Evolutionary conservation across 30 jellyfish, hydroid and myxozoan genomes (phyloP).

Genomic region (Hydra vulgaris): DNA sequence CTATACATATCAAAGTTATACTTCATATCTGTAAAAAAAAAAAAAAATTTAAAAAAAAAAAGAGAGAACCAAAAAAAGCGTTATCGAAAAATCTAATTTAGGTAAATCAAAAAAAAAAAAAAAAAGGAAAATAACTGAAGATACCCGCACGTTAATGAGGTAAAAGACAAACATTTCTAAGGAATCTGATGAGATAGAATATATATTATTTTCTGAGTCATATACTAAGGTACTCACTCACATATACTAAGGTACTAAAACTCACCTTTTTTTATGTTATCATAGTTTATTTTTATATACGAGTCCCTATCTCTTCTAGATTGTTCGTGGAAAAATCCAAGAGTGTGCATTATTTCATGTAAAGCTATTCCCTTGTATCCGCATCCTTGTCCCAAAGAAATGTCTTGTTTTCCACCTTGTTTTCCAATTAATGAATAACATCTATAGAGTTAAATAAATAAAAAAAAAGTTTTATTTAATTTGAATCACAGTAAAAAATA

Average conservation of each 20-base stretch:
- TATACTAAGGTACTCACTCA: too few species aligned
- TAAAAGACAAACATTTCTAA: too few species aligned
- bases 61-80: too few species aligned
- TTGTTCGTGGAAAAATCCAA: conserved; percentile 78
- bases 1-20: conserved; percentile 63
- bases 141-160: too few species aligned
- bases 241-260: too few species aligned
- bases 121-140: too few species aligned
- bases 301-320: conserved; percentile 73
- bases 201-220: too few species aligned
- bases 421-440: conserved; percentile 70
- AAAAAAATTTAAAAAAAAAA: too few species aligned
- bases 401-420: conserved; percentile 61
- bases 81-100: too few species aligned
- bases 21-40: conserved; percentile 27
- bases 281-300: conserved; percentile 45
- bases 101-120: too few species aligned
- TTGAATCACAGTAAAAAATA: too few species aligned
- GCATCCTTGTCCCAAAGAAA: conserved; percentile 71
- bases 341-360: conserved; percentile 88
- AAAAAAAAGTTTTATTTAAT: neutral
- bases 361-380: conserved; percentile 49
- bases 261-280: conserved; percentile 48
- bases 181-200: too few species aligned
- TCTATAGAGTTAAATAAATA: conserved; percentile 7